Conservation (phyloP, 2,113 vertebrate species). For the Phylloscopus trochilus region DNA sequence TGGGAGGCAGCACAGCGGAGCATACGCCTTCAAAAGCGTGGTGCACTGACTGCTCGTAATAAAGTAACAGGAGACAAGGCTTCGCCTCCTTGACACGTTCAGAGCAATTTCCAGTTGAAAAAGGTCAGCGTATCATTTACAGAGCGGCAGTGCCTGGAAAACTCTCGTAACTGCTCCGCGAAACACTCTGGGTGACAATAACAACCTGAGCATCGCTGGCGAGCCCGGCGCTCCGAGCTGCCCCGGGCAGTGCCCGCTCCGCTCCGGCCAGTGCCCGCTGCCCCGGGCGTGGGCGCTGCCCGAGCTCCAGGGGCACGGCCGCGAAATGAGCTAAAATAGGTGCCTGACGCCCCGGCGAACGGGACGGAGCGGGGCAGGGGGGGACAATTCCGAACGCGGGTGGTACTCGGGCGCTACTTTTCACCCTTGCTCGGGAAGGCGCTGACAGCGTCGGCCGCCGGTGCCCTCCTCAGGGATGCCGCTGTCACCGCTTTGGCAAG, state of each 20-base stretch:
- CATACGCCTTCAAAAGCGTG: background rate
- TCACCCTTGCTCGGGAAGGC: background rate
- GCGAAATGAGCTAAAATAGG: rapidly evolving
- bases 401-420: background rate
- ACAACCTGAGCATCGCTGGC: background rate
- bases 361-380: rapidly evolving
- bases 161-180: background rate
- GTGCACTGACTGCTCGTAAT: background rate
- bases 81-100: background rate
- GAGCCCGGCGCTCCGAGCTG: background rate
- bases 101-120: background rate
- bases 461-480: background rate
- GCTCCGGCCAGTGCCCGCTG: background rate
- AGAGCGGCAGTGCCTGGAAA: background rate
- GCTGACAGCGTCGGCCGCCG: background rate
- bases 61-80: background rate
- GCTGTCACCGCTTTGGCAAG: background rate
- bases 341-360: rapidly evolving
- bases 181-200: background rate
- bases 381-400: rapidly evolving
- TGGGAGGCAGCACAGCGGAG: background rate
- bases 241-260: too few relatives aligned
- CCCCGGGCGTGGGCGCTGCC: rapidly evolving
- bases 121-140: background rate
- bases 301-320: background rate